Evolutionary conservation across 2,113 vertebrate genomes (phyloP).

Genomic region (Ptilorrhoa leucosticta): DNA sequence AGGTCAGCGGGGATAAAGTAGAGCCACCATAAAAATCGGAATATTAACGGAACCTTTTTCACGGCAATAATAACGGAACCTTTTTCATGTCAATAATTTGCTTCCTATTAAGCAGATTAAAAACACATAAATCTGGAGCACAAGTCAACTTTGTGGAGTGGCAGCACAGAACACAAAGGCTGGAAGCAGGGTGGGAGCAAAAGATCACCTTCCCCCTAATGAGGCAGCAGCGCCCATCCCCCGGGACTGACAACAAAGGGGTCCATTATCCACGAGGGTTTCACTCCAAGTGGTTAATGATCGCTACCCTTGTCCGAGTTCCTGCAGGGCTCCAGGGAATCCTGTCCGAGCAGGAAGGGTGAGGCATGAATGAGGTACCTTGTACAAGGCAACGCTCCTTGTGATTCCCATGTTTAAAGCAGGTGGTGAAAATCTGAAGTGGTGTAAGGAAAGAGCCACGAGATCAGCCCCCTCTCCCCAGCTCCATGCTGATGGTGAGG

Average conservation of each 20-base stretch:
- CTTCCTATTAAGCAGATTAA: neutral
- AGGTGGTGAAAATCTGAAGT: accelerated
- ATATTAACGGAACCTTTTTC: neutral
- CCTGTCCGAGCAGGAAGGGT: neutral
- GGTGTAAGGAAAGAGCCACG: neutral
- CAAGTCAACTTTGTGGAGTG: neutral
- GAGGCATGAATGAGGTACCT: accelerated
- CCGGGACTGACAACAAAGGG: neutral
- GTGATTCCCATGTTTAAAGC: accelerated
- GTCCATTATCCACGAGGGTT: neutral
- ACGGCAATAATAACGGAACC: accelerated
- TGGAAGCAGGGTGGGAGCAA: neutral
- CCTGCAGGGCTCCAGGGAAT: neutral
- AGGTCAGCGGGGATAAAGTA: neutral
- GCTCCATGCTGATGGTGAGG: accelerated
- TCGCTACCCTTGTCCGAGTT: accelerated
- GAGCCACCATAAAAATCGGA: neutral
- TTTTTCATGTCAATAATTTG: neutral
- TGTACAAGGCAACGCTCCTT: accelerated
- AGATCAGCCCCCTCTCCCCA: neutral
- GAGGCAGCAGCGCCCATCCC: neutral
- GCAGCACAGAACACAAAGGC: neutral
- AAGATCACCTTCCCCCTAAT: neutral
- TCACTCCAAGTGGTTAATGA: neutral
- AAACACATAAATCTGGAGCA: neutral